Conservation (phyloP, 2,888 invertebrate genomes). For the Chrysomela aeneicollis region DNA sequence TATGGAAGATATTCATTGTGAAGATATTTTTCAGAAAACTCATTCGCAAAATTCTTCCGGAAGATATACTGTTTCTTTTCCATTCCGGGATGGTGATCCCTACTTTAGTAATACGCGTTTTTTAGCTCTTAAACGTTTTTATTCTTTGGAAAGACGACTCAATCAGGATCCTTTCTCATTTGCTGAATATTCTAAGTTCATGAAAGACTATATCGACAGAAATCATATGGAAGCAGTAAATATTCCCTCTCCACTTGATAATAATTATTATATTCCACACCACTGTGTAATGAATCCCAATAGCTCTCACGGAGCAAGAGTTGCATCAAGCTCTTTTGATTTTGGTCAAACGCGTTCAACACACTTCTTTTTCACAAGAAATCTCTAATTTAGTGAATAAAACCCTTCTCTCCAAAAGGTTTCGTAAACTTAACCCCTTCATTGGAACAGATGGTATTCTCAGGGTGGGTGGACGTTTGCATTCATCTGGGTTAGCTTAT, state of each 20-base stretch:
- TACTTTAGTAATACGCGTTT: neutral
- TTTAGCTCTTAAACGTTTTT: neutral
- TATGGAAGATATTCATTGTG: neutral
- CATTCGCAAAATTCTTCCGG: neutral
- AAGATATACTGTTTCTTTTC: neutral
- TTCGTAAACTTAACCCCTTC: neutral
- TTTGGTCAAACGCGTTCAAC: neutral
- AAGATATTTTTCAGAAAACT: neutral
- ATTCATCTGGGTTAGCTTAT: neutral
- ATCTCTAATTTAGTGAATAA: neutral
- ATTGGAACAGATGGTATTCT: neutral
- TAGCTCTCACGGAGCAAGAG: too few relatives aligned
- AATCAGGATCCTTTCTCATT: neutral
- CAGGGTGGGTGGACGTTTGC: neutral
- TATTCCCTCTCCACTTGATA: neutral
- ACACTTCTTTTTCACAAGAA: neutral
- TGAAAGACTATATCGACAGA: neutral
- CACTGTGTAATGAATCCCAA: neutral
- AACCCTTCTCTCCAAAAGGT: neutral
- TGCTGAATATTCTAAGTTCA: neutral
- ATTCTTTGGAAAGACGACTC: neutral
- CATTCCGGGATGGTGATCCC: neutral
- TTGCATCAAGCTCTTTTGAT: neutral
- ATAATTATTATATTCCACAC: constrained; percentile 7
- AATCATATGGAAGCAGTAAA: neutral